phyloP scores from a whole-genome alignment of 2,888 invertebrate species.

The Temnothorax ravouxi region DNA sequence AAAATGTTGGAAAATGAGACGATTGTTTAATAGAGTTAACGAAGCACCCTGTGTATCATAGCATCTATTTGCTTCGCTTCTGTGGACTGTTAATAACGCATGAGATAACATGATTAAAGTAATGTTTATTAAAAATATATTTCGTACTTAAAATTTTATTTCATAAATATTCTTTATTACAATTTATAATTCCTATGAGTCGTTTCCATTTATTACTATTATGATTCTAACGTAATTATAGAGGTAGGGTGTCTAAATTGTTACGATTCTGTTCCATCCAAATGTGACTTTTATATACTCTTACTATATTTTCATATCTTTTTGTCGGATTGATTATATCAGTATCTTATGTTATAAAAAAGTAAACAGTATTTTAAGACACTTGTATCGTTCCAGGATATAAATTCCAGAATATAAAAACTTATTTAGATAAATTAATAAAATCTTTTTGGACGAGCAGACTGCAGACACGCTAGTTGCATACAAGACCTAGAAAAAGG shows the following conservation, averaged over 20 bases:
- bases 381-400: not conserved
- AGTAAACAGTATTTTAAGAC: not conserved
- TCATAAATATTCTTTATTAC: slow-evolving; percentile 1
- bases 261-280: not conserved
- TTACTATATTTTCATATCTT: slow-evolving; percentile 12
- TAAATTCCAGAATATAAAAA: slow-evolving; percentile 10
- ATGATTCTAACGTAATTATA: not conserved
- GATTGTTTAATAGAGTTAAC: not conserved
- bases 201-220: not conserved
- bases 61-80: not conserved
- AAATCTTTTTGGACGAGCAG: not conserved
- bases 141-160: slow-evolving; percentile 7
- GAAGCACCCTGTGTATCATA: not conserved
- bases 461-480: slow-evolving; percentile 70
- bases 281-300: not conserved
- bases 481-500: slow-evolving; percentile 78
- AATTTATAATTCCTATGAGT: slow-evolving; percentile 5
- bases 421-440: not conserved
- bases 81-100: slow-evolving; percentile 16
- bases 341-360: not conserved
- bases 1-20: not conserved
- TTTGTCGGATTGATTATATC: not conserved
- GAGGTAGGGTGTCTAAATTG: not conserved
- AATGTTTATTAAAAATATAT: slow-evolving; percentile 21
- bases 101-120: slow-evolving; percentile 12